Evolutionary conservation across 2,888 invertebrate species (phyloP).

Genomic region (Drosophila testacea): DNA sequence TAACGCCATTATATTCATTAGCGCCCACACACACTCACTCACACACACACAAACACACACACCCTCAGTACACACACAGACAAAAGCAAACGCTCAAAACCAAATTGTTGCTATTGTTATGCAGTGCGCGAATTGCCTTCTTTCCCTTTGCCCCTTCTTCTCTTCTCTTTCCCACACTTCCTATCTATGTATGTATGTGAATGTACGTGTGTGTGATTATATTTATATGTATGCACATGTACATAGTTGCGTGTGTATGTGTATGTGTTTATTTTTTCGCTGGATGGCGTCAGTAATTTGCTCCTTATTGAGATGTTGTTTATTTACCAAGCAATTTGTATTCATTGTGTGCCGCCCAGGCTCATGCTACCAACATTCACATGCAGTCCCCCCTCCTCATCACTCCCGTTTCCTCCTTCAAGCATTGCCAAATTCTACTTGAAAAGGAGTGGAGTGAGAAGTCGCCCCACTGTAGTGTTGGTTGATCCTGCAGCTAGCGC

Average conservation of each 20-base stretch:
- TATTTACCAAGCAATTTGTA: conserved; percentile 82
- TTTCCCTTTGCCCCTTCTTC: background rate
- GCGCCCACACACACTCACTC: conserved; percentile 49
- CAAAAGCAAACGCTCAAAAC: conserved; percentile 40
- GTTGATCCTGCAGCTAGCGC: conserved; percentile 40
- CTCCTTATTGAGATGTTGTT: conserved; percentile 82
- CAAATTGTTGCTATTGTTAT: conserved; percentile 77
- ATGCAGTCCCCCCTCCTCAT: background rate
- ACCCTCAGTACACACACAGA: conserved; percentile 25
- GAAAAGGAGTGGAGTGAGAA: background rate
- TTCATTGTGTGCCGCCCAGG: conserved; percentile 70
- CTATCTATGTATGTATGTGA: conserved; percentile 7
- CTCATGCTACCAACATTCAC: conserved; percentile 49
- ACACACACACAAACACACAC: conserved; percentile 20
- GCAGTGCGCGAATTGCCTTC: conserved; percentile 61
- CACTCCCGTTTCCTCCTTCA: background rate
- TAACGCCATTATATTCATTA: conserved; percentile 80
- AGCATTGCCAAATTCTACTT: background rate
- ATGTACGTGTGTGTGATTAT: conserved; percentile 44
- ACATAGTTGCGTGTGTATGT: conserved; percentile 16
- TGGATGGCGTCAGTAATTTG: conserved; percentile 79
- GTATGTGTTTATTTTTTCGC: conserved; percentile 62
- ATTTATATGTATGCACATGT: conserved; percentile 46
- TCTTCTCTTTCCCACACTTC: background rate
- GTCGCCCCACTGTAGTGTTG: conserved; percentile 6